These are phyloP conservation scores for Brotula barbata DNA, from an alignment of 2,797 vertebrate species.

Conservation along the genomic window DNA sequence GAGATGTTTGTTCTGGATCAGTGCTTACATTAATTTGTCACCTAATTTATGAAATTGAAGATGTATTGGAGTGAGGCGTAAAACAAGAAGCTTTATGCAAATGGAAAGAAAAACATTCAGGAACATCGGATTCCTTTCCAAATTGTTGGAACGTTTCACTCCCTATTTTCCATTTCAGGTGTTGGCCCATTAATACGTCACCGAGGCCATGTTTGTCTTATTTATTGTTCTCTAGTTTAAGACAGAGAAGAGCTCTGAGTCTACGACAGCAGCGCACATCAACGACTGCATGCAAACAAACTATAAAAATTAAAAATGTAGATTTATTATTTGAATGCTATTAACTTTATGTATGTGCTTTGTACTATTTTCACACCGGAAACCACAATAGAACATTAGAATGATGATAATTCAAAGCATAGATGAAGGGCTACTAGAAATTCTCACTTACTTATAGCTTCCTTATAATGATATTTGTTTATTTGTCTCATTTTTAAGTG, in stretches of 20 bases:
- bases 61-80: neutral
- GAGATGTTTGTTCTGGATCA: neutral
- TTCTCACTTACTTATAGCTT: no score
- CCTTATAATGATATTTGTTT: no score
- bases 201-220: conserved; percentile 19
- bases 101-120: neutral
- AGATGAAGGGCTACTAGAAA: no score
- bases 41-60: neutral
- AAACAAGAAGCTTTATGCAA: neutral
- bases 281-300: conserved; percentile 5
- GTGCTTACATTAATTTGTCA: neutral
- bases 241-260: conserved; percentile 19
- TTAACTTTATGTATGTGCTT: no score
- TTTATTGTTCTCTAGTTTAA: conserved; percentile 28
- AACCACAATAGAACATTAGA: neutral
- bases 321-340: no score
- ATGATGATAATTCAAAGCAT: no score
- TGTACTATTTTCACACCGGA: neutral
- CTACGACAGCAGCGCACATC: conserved; percentile 31
- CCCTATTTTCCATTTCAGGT: conserved; percentile 5
- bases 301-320: no score
- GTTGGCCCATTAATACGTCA: conserved; percentile 30
- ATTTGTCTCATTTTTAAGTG: no score
- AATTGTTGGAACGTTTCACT: conserved; percentile 4
- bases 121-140: conserved; percentile 1